Conservation (phyloP, 2,797 vertebrate genomes). For the Pseudotriccus pelzelni region DNA sequence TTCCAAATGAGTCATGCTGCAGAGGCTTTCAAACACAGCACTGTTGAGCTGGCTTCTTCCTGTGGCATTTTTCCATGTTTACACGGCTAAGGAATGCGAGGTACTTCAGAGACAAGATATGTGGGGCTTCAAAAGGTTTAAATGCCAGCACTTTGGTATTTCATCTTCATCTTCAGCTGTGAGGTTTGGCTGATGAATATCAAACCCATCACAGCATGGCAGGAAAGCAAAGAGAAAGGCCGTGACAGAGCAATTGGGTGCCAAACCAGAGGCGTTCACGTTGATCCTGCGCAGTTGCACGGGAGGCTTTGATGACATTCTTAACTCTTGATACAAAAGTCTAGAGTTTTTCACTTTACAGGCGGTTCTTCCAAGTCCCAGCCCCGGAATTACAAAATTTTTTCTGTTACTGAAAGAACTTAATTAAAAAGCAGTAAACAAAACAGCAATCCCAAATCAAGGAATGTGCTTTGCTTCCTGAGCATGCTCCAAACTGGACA, state of each 20-base stretch:
- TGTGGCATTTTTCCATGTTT: slow-evolving; percentile 30
- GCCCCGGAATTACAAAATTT: neutral
- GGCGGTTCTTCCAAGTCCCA: neutral
- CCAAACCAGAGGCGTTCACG: neutral
- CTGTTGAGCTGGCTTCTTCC: neutral
- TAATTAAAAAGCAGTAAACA: neutral
- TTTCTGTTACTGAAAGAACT: neutral
- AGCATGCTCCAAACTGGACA: neutral
- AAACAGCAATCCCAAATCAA: neutral
- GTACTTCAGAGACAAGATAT: slow-evolving; percentile 9
- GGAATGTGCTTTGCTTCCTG: neutral
- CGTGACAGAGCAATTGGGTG: neutral
- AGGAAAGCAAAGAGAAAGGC: neutral
- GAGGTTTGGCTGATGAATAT: neutral
- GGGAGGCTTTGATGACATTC: neutral
- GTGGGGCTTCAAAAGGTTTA: neutral
- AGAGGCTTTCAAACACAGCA: neutral
- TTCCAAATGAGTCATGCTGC: slow-evolving; percentile 12
- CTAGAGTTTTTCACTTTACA: neutral
- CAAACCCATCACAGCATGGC: neutral
- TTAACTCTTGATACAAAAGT: neutral
- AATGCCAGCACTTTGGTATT: neutral
- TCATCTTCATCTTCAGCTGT: slow-evolving; percentile 25
- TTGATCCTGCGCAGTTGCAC: neutral
- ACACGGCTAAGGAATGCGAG: neutral